phyloP scores from a whole-genome alignment of 2,888 invertebrate species.

The Nysson spinosus region DNA sequence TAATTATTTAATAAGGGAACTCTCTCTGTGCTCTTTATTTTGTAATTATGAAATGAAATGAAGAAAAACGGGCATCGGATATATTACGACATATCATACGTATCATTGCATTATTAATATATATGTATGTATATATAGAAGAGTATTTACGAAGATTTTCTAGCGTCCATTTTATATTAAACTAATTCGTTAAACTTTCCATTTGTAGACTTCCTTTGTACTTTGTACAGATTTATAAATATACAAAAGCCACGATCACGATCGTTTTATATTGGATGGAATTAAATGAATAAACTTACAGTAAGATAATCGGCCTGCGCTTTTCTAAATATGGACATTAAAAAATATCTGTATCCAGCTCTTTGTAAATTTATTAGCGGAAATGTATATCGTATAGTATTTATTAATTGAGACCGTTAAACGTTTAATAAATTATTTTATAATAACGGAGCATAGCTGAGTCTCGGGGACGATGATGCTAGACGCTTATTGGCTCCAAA shows the following conservation, averaged over 20 bases:
- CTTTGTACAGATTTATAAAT: constrained; percentile 25
- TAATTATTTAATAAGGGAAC: no score
- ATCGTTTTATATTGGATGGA: constrained; percentile 35
- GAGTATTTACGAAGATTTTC: constrained; percentile 11
- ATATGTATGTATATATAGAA: constrained; percentile 27
- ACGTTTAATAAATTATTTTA: constrained; percentile 62
- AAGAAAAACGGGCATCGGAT: no score
- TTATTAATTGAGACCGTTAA: constrained; percentile 63
- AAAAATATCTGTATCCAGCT: constrained; percentile 45
- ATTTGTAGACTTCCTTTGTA: constrained; percentile 3
- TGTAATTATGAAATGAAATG: no score
- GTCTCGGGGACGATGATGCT: constrained; percentile 69
- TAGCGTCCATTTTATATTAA: constrained; percentile 2
- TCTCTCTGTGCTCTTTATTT: no score
- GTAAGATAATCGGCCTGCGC: constrained; percentile 54
- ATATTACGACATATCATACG: constrained; percentile 40
- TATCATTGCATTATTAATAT: constrained; percentile 9
- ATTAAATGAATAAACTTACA: constrained; percentile 18
- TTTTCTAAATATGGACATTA: constrained; percentile 31
- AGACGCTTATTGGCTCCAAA: constrained; percentile 73
- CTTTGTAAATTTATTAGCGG: constrained; percentile 59
- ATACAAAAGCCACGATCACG: constrained; percentile 16
- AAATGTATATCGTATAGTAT: constrained; percentile 63
- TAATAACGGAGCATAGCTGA: constrained; percentile 65
- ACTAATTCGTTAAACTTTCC: neutral